Evolutionary conservation across 2,797 vertebrate species (phyloP).

Genomic region (Danio jaintianensis): DNA sequence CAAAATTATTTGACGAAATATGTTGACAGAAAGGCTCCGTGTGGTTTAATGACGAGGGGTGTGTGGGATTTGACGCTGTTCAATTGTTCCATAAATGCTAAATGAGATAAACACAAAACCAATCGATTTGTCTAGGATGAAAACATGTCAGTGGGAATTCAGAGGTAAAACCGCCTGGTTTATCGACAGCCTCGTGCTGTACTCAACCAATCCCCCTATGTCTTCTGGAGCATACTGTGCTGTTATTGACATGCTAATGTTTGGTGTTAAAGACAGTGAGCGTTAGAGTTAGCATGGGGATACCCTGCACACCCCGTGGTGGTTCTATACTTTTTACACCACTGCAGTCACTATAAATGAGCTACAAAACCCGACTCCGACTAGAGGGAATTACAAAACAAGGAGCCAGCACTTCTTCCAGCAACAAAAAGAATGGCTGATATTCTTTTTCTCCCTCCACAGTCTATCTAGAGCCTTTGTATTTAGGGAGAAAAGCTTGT

Average conservation of each 20-base stretch:
- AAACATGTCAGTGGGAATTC: constrained; percentile 73
- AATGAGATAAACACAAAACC: constrained; percentile 80
- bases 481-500: constrained; percentile 20
- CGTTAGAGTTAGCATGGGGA: constrained; percentile 25
- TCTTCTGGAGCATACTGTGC: constrained; percentile 62
- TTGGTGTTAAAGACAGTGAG: constrained; percentile 41
- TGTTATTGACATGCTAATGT: constrained; percentile 71
- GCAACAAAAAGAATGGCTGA: constrained; percentile 44
- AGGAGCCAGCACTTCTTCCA: constrained; percentile 49
- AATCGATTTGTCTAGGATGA: constrained; percentile 73
- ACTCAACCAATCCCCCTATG: constrained; percentile 21
- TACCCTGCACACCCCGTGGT: constrained; percentile 48
- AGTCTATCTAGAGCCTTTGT: constrained; percentile 24
- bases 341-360: constrained; percentile 66
- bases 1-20: constrained; percentile 9
- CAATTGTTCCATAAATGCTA: constrained; percentile 66
- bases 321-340: constrained; percentile 53
- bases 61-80: neutral
- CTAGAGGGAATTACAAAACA: constrained; percentile 64
- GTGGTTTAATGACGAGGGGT: constrained; percentile 1
- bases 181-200: constrained; percentile 19
- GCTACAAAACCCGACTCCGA: constrained; percentile 61
- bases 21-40: constrained; percentile 22
- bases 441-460: constrained; percentile 19
- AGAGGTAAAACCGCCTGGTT: constrained; percentile 57